These are phyloP conservation scores for Terrapene triunguis DNA, from an alignment of 2,113 vertebrate genomes.

Conservation along the genomic window DNA sequence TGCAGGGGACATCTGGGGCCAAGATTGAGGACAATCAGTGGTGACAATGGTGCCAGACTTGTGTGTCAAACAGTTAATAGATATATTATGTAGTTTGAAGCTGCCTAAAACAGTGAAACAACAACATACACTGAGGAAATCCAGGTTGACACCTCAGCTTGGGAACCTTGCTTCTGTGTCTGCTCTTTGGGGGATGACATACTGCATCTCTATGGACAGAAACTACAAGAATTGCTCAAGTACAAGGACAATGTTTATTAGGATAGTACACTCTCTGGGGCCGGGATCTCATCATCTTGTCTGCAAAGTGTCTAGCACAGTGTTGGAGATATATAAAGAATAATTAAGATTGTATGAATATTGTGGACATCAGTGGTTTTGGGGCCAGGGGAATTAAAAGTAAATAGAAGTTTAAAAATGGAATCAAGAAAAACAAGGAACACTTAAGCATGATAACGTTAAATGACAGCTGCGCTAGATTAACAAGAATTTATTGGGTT, in stretches of 20 bases:
- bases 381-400: not conserved
- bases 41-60: not conserved
- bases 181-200: not conserved
- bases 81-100: not conserved
- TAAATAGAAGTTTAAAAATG: not conserved
- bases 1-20: not conserved
- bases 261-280: not conserved
- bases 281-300: not conserved
- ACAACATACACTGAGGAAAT: not conserved
- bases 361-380: not conserved
- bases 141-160: not conserved
- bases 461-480: not conserved
- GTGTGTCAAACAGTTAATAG: not conserved
- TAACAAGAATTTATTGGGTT: not conserved
- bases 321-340: not conserved
- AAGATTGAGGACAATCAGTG: accelerated
- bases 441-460: not conserved
- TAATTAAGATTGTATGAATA: not conserved
- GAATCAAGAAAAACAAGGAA: not conserved
- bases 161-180: not conserved
- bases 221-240: not conserved
- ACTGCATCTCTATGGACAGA: not conserved
- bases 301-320: not conserved
- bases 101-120: not conserved
- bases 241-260: not conserved